A percentile compares a stretch with the other conserved stretches of the same genome.
phyloP scores from a whole-genome alignment of 2,113 vertebrate genomes.

The Petrocephalus microphthalmus region DNA sequence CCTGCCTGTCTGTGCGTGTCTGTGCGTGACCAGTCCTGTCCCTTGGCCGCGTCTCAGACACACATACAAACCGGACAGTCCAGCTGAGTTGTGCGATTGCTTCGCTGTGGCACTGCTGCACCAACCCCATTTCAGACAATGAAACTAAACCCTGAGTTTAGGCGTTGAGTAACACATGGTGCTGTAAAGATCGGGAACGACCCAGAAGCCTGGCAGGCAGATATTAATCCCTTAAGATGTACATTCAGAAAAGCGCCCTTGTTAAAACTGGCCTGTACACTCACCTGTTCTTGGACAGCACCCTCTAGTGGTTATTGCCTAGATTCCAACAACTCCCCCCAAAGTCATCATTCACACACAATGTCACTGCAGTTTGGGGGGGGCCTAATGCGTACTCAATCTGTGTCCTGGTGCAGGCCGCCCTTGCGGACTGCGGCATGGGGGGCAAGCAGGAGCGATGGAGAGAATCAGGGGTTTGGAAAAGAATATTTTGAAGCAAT shows the following conservation, averaged over 20 bases:
- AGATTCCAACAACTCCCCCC: neutral
- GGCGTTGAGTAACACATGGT: too few species aligned
- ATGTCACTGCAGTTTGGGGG: neutral
- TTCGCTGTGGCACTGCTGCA: too few species aligned
- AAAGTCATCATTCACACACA: neutral
- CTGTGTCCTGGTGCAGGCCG: neutral
- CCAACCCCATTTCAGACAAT: too few species aligned
- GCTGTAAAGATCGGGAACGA: neutral
- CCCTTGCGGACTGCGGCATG: neutral
- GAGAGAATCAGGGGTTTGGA: neutral
- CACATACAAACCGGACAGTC: neutral
- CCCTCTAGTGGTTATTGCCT: neutral
- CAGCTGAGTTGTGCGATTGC: neutral
- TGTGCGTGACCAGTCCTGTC: neutral
- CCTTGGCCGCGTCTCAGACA: slow-evolving; percentile 15
- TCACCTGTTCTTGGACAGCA: neutral
- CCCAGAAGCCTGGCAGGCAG: neutral
- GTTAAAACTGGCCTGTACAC: neutral
- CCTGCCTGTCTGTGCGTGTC: neutral
- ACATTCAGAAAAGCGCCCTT: neutral
- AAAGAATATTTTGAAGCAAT: neutral
- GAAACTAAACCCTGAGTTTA: too few species aligned
- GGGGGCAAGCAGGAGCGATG: neutral
- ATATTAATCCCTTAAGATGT: neutral
- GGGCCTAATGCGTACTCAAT: neutral